Evolutionary conservation across 2,113 vertebrate genomes (phyloP).

Genomic region (Gallinago media): DNA sequence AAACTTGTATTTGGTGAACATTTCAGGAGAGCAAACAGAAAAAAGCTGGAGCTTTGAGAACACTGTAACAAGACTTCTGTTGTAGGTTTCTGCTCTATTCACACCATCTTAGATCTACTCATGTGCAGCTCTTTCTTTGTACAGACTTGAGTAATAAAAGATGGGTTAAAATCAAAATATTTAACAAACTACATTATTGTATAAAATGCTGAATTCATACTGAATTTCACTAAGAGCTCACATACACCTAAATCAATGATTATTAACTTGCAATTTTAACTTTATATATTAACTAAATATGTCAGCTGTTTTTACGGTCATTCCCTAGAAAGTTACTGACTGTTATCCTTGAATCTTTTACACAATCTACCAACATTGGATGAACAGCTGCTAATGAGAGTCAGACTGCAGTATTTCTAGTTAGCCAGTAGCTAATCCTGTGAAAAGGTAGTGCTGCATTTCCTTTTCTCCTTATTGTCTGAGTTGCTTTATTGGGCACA

Average conservation of each 20-base stretch:
- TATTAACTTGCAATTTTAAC: background rate
- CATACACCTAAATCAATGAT: background rate
- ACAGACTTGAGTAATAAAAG: background rate
- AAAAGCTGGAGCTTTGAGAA: background rate
- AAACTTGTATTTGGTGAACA: background rate
- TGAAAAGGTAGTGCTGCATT: background rate
- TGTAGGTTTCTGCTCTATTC: background rate
- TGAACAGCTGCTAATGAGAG: background rate
- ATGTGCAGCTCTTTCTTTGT: background rate
- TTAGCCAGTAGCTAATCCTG: background rate
- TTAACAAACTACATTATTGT: background rate
- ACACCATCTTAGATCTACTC: background rate
- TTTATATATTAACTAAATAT: background rate
- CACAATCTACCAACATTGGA: background rate
- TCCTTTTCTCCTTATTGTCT: background rate
- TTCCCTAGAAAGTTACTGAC: background rate
- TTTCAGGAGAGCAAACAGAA: background rate
- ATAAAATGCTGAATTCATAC: background rate
- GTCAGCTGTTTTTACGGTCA: background rate
- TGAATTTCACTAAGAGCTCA: background rate
- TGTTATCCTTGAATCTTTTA: background rate
- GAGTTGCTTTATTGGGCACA: background rate
- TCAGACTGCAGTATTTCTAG: background rate
- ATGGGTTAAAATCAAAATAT: background rate
- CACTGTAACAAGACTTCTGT: background rate